A percentile compares a stretch with the other conserved stretches of the same genome.
Evolutionary conservation across 2,888 invertebrate genomes (phyloP).

Genomic region (Drosophila niveifrons): DNA sequence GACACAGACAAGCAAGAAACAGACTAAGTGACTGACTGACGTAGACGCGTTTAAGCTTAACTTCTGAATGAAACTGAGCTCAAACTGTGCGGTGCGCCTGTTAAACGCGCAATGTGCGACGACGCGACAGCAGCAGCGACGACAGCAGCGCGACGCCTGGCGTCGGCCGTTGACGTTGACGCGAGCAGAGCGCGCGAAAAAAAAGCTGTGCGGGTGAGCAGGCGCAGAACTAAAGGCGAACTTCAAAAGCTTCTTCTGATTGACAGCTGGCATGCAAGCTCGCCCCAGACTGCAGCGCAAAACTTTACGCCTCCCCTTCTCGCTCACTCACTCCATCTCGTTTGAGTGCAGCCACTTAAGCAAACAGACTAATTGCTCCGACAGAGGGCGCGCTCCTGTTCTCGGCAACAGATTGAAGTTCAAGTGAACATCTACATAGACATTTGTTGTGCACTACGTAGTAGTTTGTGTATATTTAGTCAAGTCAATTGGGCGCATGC

Average conservation of each 20-base stretch:
- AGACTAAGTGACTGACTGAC: conserved; percentile 3
- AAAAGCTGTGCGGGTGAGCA: conserved; percentile 49
- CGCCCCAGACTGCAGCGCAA: background rate
- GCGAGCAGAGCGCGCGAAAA: background rate
- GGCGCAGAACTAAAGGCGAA: conserved; percentile 55
- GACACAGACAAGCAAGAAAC: background rate
- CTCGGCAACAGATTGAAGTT: conserved; percentile 55
- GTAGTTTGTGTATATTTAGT: conserved; percentile 18
- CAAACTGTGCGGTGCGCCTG: conserved; percentile 53
- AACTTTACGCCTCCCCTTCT: background rate
- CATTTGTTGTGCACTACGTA: conserved; percentile 6
- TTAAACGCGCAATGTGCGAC: conserved; percentile 72
- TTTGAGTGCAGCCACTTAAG: conserved; percentile 34
- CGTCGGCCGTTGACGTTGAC: background rate
- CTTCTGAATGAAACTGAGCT: conserved; percentile 82
- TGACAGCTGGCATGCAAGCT: conserved; percentile 33
- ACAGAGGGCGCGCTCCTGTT: conserved; percentile 57
- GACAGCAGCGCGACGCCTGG: conserved; percentile 15
- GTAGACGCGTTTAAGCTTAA: conserved; percentile 60
- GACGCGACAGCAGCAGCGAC: conserved; percentile 45
- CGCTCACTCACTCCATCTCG: background rate
- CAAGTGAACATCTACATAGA: conserved; percentile 50
- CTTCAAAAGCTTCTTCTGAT: conserved; percentile 60
- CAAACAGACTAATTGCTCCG: conserved; percentile 68
- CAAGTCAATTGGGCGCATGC: conserved; percentile 14